These are phyloP conservation scores for Bubo bubo DNA, from an alignment of 2,113 vertebrate species.

Conservation along the genomic window DNA sequence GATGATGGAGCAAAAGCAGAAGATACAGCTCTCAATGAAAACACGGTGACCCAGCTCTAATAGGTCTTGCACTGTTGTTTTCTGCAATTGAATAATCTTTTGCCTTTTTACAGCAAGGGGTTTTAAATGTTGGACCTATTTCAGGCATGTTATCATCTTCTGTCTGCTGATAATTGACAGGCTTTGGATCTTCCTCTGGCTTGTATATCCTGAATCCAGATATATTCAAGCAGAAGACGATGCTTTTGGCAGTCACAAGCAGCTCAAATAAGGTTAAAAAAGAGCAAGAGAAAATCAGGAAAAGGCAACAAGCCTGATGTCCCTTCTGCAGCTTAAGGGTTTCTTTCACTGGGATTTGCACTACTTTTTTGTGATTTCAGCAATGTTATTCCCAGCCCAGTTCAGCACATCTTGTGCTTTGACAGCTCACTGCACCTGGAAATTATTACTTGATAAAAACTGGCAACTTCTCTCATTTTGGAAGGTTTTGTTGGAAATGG, in stretches of 20 bases:
- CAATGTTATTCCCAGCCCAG: not conserved
- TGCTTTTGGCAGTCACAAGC: not conserved
- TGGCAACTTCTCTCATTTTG: not conserved
- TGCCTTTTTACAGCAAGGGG: not conserved
- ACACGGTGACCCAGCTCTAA: not conserved
- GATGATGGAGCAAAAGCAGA: not conserved
- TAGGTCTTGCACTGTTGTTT: not conserved
- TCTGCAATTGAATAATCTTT: not conserved
- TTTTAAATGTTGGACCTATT: not conserved
- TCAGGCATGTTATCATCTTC: not conserved
- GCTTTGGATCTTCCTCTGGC: constrained; percentile 20
- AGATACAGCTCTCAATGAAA: not conserved
- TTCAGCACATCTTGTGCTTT: constrained; percentile 29
- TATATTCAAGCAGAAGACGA: not conserved
- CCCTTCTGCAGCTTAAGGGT: not conserved
- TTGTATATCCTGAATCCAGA: not conserved
- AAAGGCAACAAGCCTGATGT: not conserved
- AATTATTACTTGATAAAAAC: constrained; percentile 48
- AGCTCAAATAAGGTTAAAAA: not conserved
- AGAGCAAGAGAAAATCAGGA: not conserved
- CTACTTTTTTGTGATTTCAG: constrained; percentile 11
- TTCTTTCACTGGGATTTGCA: not conserved
- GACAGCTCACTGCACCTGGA: constrained; percentile 50
- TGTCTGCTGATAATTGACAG: not conserved
- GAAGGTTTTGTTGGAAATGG: fast-evolving